Evolutionary conservation across 2,797 vertebrate species (phyloP).

Genomic region (Clarias fuscus): DNA sequence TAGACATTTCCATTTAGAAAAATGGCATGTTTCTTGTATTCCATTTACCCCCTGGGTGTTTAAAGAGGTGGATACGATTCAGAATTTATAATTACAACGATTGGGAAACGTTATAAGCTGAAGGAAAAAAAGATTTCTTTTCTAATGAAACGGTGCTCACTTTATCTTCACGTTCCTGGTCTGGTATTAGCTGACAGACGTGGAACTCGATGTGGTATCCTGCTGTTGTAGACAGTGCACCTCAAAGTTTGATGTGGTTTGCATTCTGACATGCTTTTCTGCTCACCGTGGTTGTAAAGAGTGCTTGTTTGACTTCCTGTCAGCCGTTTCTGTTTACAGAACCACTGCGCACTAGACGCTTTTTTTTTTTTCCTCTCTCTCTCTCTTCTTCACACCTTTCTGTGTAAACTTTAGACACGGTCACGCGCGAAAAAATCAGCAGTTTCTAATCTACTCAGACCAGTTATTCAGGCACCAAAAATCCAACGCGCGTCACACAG

Average conservation of each 20-base stretch:
- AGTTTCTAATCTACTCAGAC: not conserved
- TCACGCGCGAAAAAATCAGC: not conserved
- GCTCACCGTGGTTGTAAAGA: not conserved
- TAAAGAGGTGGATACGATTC: not conserved
- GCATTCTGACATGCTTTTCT: constrained; percentile 13
- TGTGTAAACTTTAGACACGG: not conserved
- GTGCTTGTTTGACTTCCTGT: constrained; percentile 14
- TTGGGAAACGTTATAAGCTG: not conserved
- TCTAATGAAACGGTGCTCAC: not conserved
- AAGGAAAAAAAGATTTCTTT: not conserved
- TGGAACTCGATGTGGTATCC: not conserved
- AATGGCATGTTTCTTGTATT: not conserved
- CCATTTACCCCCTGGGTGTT: not conserved
- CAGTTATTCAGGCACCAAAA: not conserved
- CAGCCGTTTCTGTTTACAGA: not conserved
- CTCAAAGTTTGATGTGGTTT: not conserved
- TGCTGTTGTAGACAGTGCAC: not conserved
- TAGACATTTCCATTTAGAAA: not conserved
- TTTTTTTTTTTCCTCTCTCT: not conserved
- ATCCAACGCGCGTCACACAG: not conserved
- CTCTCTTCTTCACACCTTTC: not conserved
- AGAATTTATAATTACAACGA: not conserved
- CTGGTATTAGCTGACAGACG: not conserved
- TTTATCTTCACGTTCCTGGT: not conserved
- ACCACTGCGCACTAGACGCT: not conserved